Conservation (phyloP, 1,140 invertebrate genomes). For the Reticulitermes speratus region DNA sequence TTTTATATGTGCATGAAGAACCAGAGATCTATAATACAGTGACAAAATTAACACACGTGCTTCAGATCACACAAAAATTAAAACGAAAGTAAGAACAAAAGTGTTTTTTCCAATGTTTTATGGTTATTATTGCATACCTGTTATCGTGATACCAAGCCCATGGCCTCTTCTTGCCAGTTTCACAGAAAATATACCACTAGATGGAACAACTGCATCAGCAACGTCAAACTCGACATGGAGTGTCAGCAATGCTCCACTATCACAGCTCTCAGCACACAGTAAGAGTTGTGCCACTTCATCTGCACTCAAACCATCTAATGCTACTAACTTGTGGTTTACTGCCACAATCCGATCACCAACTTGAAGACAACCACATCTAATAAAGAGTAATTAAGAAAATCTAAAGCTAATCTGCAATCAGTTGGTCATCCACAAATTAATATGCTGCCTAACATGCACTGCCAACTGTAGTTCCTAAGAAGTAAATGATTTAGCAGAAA, state of each 20-base stretch:
- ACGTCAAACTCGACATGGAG: conserved; percentile 87
- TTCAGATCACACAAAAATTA: too few relatives aligned
- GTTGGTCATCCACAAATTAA: too few relatives aligned
- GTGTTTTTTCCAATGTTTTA: too few relatives aligned
- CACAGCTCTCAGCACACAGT: neutral
- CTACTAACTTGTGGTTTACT: conserved; percentile 65
- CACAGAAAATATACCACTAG: conserved; percentile 85
- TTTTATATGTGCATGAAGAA: too few relatives aligned
- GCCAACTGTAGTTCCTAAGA: too few relatives aligned
- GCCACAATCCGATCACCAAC: conserved; percentile 79
- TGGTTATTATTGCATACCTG: conserved; percentile 52
- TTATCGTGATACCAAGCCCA: conserved; percentile 85
- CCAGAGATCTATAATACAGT: too few relatives aligned
- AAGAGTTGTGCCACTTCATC: conserved; percentile 54
- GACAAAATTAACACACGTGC: too few relatives aligned
- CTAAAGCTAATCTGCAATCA: too few relatives aligned
- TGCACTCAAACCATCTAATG: conserved; percentile 46
- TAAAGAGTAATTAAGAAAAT: conserved; percentile 36
- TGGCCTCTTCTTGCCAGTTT: conserved; percentile 76
- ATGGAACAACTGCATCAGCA: conserved; percentile 86
- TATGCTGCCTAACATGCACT: too few relatives aligned
- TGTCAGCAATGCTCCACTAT: conserved; percentile 48
- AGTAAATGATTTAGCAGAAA: too few relatives aligned
- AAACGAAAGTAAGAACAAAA: too few relatives aligned
- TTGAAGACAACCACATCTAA: conserved; percentile 70